Base-by-base conservation (phyloP, 1,140 invertebrate genomes). In the Drosophila bocki region DNA sequence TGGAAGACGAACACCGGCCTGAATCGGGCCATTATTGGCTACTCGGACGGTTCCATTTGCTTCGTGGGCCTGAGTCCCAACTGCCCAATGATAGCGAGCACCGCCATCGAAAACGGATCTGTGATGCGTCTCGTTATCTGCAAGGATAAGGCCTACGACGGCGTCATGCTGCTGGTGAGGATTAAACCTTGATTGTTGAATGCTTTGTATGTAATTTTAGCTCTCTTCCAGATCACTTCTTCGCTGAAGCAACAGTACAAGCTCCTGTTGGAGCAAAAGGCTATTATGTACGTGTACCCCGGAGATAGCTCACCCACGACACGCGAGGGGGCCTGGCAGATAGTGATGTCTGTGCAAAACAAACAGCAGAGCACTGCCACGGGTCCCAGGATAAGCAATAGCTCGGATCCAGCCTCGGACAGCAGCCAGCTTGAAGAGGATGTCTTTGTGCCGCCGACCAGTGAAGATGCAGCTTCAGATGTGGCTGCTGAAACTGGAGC, bases 41-140 rank as follows among this genome's bases (percentile, higher is more conserved):
- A 95, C 59, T 95, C 96, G 80, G 94, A 94, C 78, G 96, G 96
- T 22, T 95, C 95, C 69, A 94, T 97, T 74, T 93, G 95, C 50
- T 95, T 97, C 91, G 93, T 97, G 51, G 96, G 96, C 91, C 93
- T 97, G 13, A 94, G 94, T 45, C 92, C 92, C 3, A 95, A 94
- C 88, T 95, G 95, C n/a, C 94, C 94, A 32, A 94, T 95, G 91
- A 94, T 96, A 35, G 95, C 95, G 35, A 94, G 94, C 45, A 95
- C 95, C n/a, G 94, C 94, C 56, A 93, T 96, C 48, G 82, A 92
- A 12, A 94, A 94, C 57, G 95, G 94, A 44, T 91, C 93, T 22
- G 94, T 97, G 54, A 93, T 91, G 45, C 93, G 93, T 62, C 84
- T 97, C 42, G 93, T 95, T 61, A 93, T 97, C 47, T 95, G 96